These are phyloP conservation scores for Eubasilissa splendida DNA, from an alignment of 2,888 invertebrate genomes.

Conservation along the genomic window DNA sequence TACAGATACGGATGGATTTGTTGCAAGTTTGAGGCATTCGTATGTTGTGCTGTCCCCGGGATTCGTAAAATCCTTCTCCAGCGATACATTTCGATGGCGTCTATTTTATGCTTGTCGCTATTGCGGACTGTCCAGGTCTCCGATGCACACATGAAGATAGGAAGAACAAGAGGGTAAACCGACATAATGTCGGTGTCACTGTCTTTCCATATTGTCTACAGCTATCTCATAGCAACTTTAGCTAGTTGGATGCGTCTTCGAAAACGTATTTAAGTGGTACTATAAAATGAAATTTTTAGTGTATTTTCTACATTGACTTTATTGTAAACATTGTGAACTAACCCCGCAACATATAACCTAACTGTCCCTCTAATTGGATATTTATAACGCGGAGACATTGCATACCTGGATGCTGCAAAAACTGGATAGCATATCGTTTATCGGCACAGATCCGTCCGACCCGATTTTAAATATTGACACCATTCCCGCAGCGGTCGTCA, in stretches of 20 bases:
- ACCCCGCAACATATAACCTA: not conserved
- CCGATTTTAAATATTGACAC: not conserved
- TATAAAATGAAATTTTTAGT: not conserved
- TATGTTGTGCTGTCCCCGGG: no score
- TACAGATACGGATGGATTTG: no score
- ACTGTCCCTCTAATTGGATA: not conserved
- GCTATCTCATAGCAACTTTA: no score
- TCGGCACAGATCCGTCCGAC: not conserved
- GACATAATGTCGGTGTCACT: not conserved
- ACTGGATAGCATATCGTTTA: not conserved
- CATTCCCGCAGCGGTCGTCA: not conserved
- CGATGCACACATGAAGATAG: no score
- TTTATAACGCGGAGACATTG: not conserved
- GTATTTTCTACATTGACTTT: not conserved
- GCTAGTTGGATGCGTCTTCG: not conserved
- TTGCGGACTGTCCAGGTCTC: no score
- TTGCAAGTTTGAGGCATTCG: no score
- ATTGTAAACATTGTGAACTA: not conserved
- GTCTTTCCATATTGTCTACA: not conserved
- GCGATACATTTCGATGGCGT: no score
- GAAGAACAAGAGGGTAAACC: no score
- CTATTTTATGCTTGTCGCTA: no score
- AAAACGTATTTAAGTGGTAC: not conserved
- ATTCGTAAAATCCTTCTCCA: no score
- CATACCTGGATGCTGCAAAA: conserved; percentile 1